Evolutionary conservation across 1,140 invertebrate species (phyloP).

Genomic region (Lordiphosa stackelbergi): DNA sequence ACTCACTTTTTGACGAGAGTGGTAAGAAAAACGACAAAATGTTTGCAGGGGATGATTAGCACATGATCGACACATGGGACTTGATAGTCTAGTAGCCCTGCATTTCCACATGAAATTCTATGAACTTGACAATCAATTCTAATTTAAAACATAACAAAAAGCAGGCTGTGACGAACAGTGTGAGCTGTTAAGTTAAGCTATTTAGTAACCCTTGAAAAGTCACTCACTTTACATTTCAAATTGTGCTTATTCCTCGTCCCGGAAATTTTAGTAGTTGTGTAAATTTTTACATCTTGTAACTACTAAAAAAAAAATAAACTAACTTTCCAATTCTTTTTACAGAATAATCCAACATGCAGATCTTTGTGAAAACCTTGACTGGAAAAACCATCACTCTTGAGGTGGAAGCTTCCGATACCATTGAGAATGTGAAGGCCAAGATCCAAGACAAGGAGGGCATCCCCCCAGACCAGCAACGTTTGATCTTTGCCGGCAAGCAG

Average conservation of each 20-base stretch:
- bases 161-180: too few relatives aligned
- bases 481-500: slow-evolving; percentile 81
- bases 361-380: slow-evolving; percentile 89
- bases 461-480: slow-evolving; percentile 81
- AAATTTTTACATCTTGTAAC: slow-evolving; percentile 4
- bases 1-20: too few relatives aligned
- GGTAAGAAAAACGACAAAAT: too few relatives aligned
- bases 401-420: slow-evolving; percentile 85
- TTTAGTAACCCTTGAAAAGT: too few relatives aligned
- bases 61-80: too few relatives aligned
- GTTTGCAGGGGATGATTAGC: too few relatives aligned
- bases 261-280: slow-evolving; percentile 8
- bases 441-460: slow-evolving; percentile 85
- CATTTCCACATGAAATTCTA: too few relatives aligned
- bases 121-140: too few relatives aligned
- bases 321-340: slow-evolving; percentile 18
- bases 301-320: slow-evolving; percentile 14
- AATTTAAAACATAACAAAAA: too few relatives aligned
- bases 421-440: slow-evolving; percentile 87
- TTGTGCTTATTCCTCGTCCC: neutral
- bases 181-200: too few relatives aligned
- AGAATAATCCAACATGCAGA: slow-evolving; percentile 58
- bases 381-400: slow-evolving; percentile 94
- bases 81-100: too few relatives aligned
- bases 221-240: neutral